These are phyloP conservation scores for Catagonus wagneri DNA, from an alignment of 2,113 vertebrate species.

Conservation along the genomic window DNA sequence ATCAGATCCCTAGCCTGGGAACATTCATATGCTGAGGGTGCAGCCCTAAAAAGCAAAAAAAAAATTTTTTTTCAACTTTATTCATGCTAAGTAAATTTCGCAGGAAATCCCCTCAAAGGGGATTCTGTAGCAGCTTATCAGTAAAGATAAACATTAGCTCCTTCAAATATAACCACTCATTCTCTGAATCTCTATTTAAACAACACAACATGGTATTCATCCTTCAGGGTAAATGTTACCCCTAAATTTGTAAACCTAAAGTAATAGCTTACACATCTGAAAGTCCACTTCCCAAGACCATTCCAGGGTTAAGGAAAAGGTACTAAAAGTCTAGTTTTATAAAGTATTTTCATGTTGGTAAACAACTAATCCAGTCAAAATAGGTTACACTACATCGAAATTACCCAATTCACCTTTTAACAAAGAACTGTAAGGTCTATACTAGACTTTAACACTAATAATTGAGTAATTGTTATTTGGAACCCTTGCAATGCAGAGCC, in stretches of 20 bases:
- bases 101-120: constrained; percentile 50
- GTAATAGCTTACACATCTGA: background rate
- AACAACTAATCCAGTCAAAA: constrained; percentile 44
- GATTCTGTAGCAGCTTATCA: background rate
- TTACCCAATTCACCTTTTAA: constrained; percentile 23
- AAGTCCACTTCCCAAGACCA: constrained; percentile 6
- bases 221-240: background rate
- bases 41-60: too few species aligned
- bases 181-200: constrained; percentile 57
- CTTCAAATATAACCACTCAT: background rate
- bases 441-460: background rate
- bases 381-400: background rate
- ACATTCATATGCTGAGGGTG: too few species aligned
- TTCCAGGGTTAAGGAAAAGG: constrained; percentile 35
- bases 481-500: constrained; percentile 34
- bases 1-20: too few species aligned
- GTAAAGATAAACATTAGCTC: constrained; percentile 46
- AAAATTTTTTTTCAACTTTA: background rate
- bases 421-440: background rate
- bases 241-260: constrained; percentile 38
- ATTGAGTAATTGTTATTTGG: constrained; percentile 3
- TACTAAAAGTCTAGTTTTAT: constrained; percentile 40
- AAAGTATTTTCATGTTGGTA: constrained; percentile 26
- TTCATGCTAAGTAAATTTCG: constrained; percentile 36
- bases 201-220: background rate